Base-by-base conservation (phyloP, 64 coral and sea anemone species). In the Porites lutea region DNA sequence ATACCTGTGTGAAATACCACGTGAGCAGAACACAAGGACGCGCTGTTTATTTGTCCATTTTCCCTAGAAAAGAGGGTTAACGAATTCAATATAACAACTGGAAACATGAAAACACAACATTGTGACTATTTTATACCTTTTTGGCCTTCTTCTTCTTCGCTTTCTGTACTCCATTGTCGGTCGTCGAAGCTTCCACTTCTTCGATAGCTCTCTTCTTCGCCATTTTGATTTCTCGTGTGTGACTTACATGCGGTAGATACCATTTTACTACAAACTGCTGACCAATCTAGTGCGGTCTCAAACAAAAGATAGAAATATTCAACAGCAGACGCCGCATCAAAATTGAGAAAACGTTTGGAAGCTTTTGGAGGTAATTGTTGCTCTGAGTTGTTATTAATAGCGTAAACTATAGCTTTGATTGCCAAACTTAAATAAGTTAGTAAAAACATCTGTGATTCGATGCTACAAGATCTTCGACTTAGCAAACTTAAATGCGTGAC, bases 11-110 rank as follows among this genome's bases (percentile, higher is more conserved):
- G 97, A 89, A 57, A 99, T 99, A 82, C 97, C 97, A 96, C 97
- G 94, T 94, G 94, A 83, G 71, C 94, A 96, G 43, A 99, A 99
- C 22, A 99, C 94, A 6, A 99, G 47, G 6, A 99, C 97, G 16
- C 97, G 83, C 82, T 99, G 97, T 86, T 99, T 99, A 79, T 99
- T 99, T 23, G 94, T 93, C 94, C 91, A 99, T 82, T 99, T 99
- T 52, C 54, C 87, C 91, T 99, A 82, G 6, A 68, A 84, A 51
- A 18, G 51, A 52, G 14, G 45, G 4, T 0, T 52, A 0, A 6
- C 49, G 52, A 67, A 4, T 84, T n/a, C 4, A 48, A 51, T 84
- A 52, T 49, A 3, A 10, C 8, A 0, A 12, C 4, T 5, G 52
- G 14, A 68, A 50, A 20, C 63, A 52, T 4, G 23, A 19, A 84